Conservation (phyloP, 2,888 invertebrate genomes). For the Eilema caniola region DNA sequence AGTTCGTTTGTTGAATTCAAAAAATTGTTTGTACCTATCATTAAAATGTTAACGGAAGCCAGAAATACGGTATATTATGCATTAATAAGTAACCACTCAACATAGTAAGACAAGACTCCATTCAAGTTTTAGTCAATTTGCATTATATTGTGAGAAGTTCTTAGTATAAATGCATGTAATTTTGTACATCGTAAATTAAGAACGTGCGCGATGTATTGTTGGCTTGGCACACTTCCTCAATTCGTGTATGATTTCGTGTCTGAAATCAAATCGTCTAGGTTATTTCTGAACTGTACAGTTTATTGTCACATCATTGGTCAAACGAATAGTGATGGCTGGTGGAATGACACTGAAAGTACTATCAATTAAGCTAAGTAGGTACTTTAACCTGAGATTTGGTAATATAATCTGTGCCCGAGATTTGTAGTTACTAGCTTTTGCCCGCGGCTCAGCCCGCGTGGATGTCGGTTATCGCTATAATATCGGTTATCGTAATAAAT, state of each 20-base stretch:
- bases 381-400: too few relatives aligned
- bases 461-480: too few relatives aligned
- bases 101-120: background rate
- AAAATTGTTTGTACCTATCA: background rate
- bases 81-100: background rate
- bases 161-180: constrained; percentile 1
- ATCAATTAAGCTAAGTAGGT: too few relatives aligned
- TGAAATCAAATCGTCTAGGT: background rate
- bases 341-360: too few relatives aligned
- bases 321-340: background rate
- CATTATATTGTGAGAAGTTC: background rate
- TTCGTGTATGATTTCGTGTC: background rate
- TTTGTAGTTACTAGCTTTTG: too few relatives aligned
- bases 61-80: background rate
- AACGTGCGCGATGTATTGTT: background rate
- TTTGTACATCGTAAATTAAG: constrained; percentile 5
- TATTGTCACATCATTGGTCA: background rate
- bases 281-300: too few relatives aligned
- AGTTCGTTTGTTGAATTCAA: too few relatives aligned
- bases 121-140: background rate
- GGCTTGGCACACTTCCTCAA: background rate
- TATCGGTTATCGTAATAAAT: too few relatives aligned
- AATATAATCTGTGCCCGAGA: too few relatives aligned
- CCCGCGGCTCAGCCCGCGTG: too few relatives aligned
- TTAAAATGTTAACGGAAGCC: background rate